Evolutionary conservation across 2,888 invertebrate genomes (phyloP).

Genomic region (Schizotus pectinicornis): DNA sequence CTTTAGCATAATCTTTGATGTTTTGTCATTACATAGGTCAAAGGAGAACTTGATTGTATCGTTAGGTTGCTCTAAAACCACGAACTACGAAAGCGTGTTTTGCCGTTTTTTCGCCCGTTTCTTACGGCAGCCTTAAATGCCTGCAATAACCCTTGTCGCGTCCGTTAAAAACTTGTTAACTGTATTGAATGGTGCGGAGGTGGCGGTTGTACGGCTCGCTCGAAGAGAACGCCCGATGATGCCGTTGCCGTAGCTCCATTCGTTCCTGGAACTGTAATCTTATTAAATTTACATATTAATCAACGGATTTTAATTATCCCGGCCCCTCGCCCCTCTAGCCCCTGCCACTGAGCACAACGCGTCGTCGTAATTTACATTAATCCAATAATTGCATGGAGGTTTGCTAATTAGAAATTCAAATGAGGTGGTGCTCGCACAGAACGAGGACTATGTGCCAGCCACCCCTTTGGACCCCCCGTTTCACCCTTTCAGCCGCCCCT

Average conservation of each 20-base stretch:
- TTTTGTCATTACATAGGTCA: too few species aligned
- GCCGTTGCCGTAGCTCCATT: conserved; percentile 56
- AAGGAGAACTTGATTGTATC: too few species aligned
- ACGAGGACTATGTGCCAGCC: conserved; percentile 56
- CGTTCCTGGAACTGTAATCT: conserved; percentile 95
- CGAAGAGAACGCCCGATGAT: conserved; percentile 24
- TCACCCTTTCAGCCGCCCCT: conserved; percentile 36
- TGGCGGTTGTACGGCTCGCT: conserved; percentile 17
- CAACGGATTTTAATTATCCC: conserved; percentile 97
- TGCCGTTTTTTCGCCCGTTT: too few species aligned
- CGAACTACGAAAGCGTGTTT: too few species aligned
- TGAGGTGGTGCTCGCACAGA: conserved; percentile 77
- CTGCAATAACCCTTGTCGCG: conserved; percentile 25
- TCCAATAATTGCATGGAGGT: conserved; percentile 93
- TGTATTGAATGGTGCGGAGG: conserved; percentile 33
- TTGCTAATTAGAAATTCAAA: conserved; percentile 92
- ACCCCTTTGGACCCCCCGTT: conserved; percentile 47
- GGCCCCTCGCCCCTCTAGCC: conserved; percentile 60
- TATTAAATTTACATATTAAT: conserved; percentile 99
- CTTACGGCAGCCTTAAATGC: not conserved
- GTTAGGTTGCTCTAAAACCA: too few species aligned
- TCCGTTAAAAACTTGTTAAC: conserved; percentile 36
- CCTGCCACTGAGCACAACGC: conserved; percentile 62
- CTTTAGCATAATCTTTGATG: too few species aligned
- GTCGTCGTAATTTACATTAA: conserved; percentile 91